Evolutionary conservation across 2,797 vertebrate genomes (phyloP).

Genomic region (Selene dorsalis): DNA sequence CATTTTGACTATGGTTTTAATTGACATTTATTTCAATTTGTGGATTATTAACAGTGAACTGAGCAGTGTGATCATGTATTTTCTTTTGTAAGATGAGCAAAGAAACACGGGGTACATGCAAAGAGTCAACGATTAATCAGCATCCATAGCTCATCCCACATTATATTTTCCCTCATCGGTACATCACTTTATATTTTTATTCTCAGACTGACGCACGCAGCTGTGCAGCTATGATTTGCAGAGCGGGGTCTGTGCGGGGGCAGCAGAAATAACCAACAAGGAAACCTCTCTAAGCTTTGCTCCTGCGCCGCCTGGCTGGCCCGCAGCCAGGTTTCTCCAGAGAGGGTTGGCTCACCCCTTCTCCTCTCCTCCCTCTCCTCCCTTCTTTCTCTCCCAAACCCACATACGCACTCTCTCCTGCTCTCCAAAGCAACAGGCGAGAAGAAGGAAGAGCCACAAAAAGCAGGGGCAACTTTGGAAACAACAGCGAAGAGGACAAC

Average conservation of each 20-base stretch:
- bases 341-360: constrained; percentile 80
- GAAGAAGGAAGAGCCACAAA: constrained; percentile 61
- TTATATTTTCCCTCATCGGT: not conserved
- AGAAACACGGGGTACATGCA: not conserved
- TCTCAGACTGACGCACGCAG: constrained; percentile 71
- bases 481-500: constrained; percentile 1
- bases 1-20: not conserved
- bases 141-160: not conserved
- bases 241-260: constrained; percentile 42
- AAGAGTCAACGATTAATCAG: not conserved
- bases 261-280: constrained; percentile 75
- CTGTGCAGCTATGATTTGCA: constrained; percentile 64
- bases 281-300: constrained; percentile 78
- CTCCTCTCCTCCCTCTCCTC: constrained; percentile 77
- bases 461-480: constrained; percentile 40
- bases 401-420: constrained; percentile 75
- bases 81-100: not conserved
- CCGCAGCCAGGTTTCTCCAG: constrained; percentile 71
- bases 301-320: constrained; percentile 82
- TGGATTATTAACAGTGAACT: not conserved
- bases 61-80: not conserved
- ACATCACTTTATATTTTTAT: constrained; percentile 14
- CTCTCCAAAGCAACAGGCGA: constrained; percentile 73
- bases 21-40: not conserved
- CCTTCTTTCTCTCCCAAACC: constrained; percentile 73